Evolutionary conservation across 2,888 invertebrate species (phyloP), one percentile per base, ranked within the genome.

Genomic region (Tolmerus cingulatus): DNA sequence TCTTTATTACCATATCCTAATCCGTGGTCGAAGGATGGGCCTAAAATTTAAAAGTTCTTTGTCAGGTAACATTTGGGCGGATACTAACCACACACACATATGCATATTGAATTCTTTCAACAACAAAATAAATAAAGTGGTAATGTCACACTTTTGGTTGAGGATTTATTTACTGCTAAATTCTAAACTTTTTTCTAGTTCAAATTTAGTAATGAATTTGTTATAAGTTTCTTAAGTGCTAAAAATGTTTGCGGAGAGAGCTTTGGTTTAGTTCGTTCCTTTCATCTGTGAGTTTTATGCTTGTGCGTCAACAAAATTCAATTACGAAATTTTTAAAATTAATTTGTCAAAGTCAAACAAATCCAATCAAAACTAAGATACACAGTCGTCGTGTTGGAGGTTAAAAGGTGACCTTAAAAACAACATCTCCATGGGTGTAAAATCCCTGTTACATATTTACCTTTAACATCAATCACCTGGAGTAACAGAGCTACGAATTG

Each of bases 1-100:
- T 90, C 89, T 90, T 94, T 94, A 94, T 97, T 97, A 97, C 97
- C 97, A 97, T 95, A 97, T 96, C 95, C 96, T 95, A 94, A 97
- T 96, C 96, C 97, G 96, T 94, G 97, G 97, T 94, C 97, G 96
- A 93, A 96, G 95, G 93, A 96, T 96, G 93, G 96, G 96, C 95
- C 97, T 94, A 94, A 94, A 94, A 93, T 77, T 86, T 86, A 86
- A 77, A 79, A 86, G 37, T 74, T 34, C 55, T 81, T 81, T 81
- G 81, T 81, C 81, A 81, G 51, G 81, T 81, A 51, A 30, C 8
- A n/a, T 51, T 81, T 81, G 81, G 16, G 81, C n/a, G 43, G 30
- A 81, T 40, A 76, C 27, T 81, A 55, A 81, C 43, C 79, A 51
- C 55, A 81, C 81, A 81, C 14, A 81, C 27, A 81, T 43, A 76